phyloP scores from a whole-genome alignment of 2,797 vertebrate genomes.

The Rhabdomys pumilio region DNA sequence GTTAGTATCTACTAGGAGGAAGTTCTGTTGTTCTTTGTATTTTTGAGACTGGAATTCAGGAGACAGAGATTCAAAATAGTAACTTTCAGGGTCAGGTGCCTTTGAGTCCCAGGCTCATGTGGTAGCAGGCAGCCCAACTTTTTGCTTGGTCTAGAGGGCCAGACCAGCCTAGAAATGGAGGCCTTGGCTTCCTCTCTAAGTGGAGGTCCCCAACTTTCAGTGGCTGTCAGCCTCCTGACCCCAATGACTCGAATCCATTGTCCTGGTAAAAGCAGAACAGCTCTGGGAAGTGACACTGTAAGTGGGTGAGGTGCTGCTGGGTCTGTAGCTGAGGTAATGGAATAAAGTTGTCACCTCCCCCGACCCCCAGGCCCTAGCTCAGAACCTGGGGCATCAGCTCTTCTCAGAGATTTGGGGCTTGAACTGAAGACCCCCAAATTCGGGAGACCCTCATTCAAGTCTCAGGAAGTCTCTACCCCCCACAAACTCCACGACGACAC shows the following conservation, averaged over 20 bases:
- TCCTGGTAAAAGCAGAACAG: constrained; percentile 76
- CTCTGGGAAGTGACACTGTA: constrained; percentile 81
- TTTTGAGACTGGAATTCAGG: neutral
- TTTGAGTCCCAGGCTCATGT: neutral
- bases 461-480: too few relatives aligned
- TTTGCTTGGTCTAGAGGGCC: neutral
- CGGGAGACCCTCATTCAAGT: too few relatives aligned
- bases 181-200: neutral
- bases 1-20: too few relatives aligned
- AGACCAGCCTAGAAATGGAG: neutral
- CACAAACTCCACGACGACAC: too few relatives aligned
- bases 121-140: neutral
- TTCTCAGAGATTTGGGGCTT: neutral
- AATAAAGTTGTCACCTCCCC: neutral
- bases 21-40: neutral
- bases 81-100: neutral
- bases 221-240: neutral
- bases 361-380: neutral
- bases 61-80: neutral
- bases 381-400: constrained; percentile 60
- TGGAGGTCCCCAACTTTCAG: neutral
- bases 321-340: neutral
- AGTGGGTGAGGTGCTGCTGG: constrained; percentile 63
- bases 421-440: too few relatives aligned
- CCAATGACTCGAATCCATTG: neutral